Conservation (phyloP, 2,113 vertebrate species). For the Pelusios castaneus region DNA sequence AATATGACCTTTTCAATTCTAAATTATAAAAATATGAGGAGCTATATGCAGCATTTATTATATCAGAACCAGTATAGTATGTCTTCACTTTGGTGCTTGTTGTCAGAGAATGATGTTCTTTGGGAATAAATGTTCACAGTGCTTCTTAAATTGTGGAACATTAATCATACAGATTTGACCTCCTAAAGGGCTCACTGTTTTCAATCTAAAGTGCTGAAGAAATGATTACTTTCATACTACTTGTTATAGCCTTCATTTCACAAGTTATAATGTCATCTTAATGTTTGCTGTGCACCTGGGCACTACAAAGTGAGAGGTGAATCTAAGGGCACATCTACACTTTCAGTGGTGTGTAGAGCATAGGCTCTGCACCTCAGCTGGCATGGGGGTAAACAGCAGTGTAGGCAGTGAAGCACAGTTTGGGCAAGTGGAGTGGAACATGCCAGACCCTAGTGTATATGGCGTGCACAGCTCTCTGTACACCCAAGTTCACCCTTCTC, state of each 20-base stretch:
- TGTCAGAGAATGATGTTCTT: not conserved
- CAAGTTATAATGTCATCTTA: not conserved
- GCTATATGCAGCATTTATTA: not conserved
- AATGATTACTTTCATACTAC: not conserved
- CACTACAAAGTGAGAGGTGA: not conserved
- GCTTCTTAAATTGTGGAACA: not conserved
- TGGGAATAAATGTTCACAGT: not conserved
- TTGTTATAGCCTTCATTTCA: not conserved
- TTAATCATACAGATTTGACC: not conserved
- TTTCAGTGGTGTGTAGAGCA: not conserved
- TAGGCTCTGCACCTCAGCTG: not conserved
- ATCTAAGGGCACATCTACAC: not conserved
- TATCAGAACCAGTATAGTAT: not conserved
- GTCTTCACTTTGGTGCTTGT: not conserved
- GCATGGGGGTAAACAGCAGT: not conserved
- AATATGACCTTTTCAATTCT: not conserved
- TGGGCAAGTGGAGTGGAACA: not conserved
- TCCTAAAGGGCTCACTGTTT: not conserved
- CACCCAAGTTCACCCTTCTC: no score
- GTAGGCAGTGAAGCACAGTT: not conserved
- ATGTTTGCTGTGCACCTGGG: not conserved
- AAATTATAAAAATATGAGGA: not conserved
- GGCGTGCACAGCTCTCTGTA: no score
- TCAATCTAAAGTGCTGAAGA: not conserved
- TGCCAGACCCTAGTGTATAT: not conserved